Evolutionary conservation across 2,797 vertebrate species (phyloP).

Genomic region (Bryconaethiops microstoma): DNA sequence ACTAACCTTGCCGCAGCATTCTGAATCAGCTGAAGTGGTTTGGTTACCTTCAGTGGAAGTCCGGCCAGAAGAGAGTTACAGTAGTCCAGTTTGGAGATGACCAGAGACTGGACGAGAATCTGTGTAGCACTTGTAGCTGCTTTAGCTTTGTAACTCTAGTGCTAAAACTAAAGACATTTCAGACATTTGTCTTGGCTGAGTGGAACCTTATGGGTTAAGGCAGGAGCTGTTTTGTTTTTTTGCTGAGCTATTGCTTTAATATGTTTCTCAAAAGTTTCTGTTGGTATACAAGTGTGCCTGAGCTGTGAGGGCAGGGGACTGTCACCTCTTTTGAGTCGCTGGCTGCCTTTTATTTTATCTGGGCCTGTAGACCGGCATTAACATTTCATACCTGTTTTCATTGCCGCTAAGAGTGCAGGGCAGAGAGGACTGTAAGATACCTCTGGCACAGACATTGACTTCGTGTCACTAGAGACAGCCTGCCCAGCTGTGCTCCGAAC

Average conservation of each 20-base stretch:
- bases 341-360: slow-evolving; percentile 20
- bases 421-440: slow-evolving; percentile 21
- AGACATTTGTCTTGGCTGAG: no score
- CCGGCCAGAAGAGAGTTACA: no score
- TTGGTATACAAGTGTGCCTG: background rate
- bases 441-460: slow-evolving; percentile 27
- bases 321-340: slow-evolving; percentile 5
- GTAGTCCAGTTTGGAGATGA: no score
- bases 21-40: no score
- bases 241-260: no score
- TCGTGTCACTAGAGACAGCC: background rate
- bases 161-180: no score
- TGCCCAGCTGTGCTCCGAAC: background rate
- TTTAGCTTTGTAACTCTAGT: background rate
- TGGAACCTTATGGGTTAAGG: no score
- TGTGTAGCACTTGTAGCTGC: no score
- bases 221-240: no score
- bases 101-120: no score
- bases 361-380: slow-evolving; percentile 18
- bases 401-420: slow-evolving; percentile 9
- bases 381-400: slow-evolving; percentile 44
- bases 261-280: background rate
- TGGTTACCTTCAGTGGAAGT: no score
- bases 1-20: no score
- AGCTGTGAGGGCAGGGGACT: background rate